These are phyloP conservation scores for Dryomyza anilis DNA, from an alignment of 2,888 invertebrate species.

Conservation along the genomic window DNA sequence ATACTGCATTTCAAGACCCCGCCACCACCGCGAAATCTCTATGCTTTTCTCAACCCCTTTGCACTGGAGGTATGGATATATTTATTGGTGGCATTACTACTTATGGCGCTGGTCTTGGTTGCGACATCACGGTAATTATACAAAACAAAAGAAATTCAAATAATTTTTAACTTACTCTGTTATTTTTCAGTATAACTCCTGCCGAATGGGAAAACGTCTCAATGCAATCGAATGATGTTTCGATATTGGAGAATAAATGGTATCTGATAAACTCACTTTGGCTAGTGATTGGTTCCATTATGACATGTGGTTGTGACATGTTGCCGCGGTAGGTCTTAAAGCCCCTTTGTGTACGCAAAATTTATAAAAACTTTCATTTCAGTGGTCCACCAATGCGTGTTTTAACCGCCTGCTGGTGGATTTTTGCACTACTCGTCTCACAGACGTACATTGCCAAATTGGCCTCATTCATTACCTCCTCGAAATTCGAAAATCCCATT, in stretches of 20 bases:
- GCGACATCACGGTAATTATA: too few species aligned
- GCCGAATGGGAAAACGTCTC: constrained; percentile 91
- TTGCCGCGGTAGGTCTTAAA: constrained; percentile 70
- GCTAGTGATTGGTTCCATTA: constrained; percentile 89
- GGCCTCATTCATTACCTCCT: constrained; percentile 91
- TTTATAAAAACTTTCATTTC: neutral
- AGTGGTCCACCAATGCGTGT: constrained; percentile 79
- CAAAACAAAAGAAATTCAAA: too few species aligned
- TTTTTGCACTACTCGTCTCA: constrained; percentile 78
- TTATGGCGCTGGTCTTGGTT: constrained; percentile 80
- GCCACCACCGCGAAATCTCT: constrained; percentile 76
- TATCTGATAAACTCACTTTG: constrained; percentile 87
- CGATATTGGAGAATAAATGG: constrained; percentile 89
- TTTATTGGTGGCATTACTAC: constrained; percentile 82
- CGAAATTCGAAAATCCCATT: constrained; percentile 88
- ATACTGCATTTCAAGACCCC: constrained; percentile 80
- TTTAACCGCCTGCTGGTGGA: constrained; percentile 81
- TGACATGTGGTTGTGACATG: constrained; percentile 92
- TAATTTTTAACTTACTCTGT: neutral
- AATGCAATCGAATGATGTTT: constrained; percentile 73
- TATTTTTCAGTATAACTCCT: constrained; percentile 28
- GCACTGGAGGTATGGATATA: constrained; percentile 87
- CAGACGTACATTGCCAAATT: constrained; percentile 92
- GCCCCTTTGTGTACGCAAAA: too few species aligned
- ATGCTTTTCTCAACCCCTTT: constrained; percentile 88